Base-by-base conservation (phyloP, 2,888 invertebrate species). In the Phaonia tiefii region DNA sequence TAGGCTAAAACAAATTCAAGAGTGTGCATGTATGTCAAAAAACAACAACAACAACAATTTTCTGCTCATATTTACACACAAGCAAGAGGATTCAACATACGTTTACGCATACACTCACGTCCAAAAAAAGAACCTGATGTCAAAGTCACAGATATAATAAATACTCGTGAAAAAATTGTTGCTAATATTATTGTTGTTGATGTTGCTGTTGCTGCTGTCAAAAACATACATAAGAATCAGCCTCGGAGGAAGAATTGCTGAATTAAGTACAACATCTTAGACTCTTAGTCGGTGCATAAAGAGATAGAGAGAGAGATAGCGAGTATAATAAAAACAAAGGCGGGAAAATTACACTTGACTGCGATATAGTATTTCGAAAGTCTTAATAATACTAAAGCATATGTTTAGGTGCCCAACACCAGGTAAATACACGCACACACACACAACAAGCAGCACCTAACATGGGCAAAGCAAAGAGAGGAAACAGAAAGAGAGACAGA, bases 191-290 rank as follows among this genome's bases (percentile, higher is more conserved):
- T n/a, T n/a, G n/a, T n/a, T n/a, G n/a, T n/a, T n/a, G n/a, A n/a
- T 49, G n/a, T n/a, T 56, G 15, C 2, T 42, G 51, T 39, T 71
- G 63, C 76, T 70, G 75, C 73, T 79, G 79, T 86, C 84, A 83
- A 74, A 74, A 84, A 83, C 86, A 87, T 82, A 86, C 87, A 84
- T 84, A 82, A 83, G 85, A 84, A 84, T 85, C 75, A 82, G 66
- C 72, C 37, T 20, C 37, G 39, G 69, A 74, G 54, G 65, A 39
- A 37, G 44, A n/a, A n/a, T n/a, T n/a, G n/a, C n/a, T n/a, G n/a
- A n/a, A n/a, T n/a, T n/a, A n/a, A n/a, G n/a, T n/a, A n/a, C n/a
- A n/a, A n/a, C n/a, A n/a, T n/a, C n/a, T n/a, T n/a, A n/a, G n/a
- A n/a, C n/a, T n/a, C n/a, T n/a, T n/a, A n/a, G n/a, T n/a, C n/a